phyloP scores from a whole-genome alignment of 2,888 invertebrate species.

The Epinotia ramella region DNA sequence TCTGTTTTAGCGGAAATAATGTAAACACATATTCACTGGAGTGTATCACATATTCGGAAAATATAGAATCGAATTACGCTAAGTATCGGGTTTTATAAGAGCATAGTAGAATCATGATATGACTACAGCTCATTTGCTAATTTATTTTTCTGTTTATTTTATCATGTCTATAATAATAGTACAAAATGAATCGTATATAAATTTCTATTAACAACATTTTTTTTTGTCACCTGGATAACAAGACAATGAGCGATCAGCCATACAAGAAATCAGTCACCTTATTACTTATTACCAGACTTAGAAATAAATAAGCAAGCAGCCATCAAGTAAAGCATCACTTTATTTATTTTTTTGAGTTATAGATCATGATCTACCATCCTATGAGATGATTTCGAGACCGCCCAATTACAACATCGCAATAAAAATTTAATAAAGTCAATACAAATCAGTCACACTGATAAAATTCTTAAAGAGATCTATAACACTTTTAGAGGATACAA shows the following conservation, averaged over 20 bases:
- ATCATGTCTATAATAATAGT: not conserved
- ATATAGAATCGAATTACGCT: conserved; percentile 10
- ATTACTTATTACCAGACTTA: conserved; percentile 9
- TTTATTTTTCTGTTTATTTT: conserved; percentile 17
- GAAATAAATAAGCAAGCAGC: conserved; percentile 33
- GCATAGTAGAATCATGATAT: conserved; percentile 26
- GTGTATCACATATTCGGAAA: not conserved
- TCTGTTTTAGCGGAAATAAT: not conserved
- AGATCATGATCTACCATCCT: not conserved
- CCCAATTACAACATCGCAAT: conserved; percentile 30
- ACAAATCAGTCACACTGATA: conserved; percentile 50
- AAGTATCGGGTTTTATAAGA: conserved; percentile 4
- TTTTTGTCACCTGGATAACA: not conserved
- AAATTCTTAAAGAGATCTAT: conserved; percentile 46
- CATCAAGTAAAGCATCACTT: conserved; percentile 13
- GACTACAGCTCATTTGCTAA: conserved; percentile 23
- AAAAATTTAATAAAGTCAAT: conserved; percentile 40
- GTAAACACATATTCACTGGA: not conserved
- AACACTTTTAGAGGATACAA: conserved; percentile 44
- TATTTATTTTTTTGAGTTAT: conserved; percentile 4
- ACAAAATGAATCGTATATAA: conserved; percentile 14
- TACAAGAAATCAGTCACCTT: conserved; percentile 8
- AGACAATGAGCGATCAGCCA: not conserved
- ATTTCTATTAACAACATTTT: not conserved
- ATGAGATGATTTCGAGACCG: conserved; percentile 10